Percentiles rank a stretch among this genome's conserved stretches.
Evolutionary conservation across 2,113 vertebrate species (phyloP).

Genomic region (Muntiacus muntjak): DNA sequence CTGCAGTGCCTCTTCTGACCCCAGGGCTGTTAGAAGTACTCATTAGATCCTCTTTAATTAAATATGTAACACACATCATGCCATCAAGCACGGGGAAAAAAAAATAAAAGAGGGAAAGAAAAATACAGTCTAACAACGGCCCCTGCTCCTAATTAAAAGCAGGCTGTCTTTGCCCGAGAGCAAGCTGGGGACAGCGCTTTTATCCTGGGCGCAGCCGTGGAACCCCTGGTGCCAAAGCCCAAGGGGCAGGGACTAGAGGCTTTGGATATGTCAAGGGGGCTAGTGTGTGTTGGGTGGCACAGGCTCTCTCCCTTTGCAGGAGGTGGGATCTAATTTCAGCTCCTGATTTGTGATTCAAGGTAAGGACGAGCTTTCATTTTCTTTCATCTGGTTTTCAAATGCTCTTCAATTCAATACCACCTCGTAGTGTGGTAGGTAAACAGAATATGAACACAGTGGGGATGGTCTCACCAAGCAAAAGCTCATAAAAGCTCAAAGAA

Average conservation of each 20-base stretch:
- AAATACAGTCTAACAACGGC: constrained; percentile 61
- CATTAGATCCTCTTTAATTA: constrained; percentile 78
- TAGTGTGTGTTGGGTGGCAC: constrained; percentile 64
- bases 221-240: constrained; percentile 55
- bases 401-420: not conserved
- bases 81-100: constrained; percentile 54
- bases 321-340: constrained; percentile 69
- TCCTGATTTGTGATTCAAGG: constrained; percentile 47
- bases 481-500: constrained; percentile 39
- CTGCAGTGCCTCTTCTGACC: constrained; percentile 67
- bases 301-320: constrained; percentile 19
- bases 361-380: constrained; percentile 44
- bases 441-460: constrained; percentile 60
- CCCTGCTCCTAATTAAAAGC: constrained; percentile 74
- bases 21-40: constrained; percentile 71
- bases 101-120: constrained; percentile 39
- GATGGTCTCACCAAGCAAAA: constrained; percentile 11
- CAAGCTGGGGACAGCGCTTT: constrained; percentile 52
- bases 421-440: constrained; percentile 45
- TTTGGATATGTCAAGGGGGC: constrained; percentile 34
- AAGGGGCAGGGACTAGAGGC: constrained; percentile 31
- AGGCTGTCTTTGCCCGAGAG: constrained; percentile 50
- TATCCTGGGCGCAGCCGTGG: not conserved
- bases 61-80: constrained; percentile 71
- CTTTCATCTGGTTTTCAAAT: constrained; percentile 63